Percentiles rank a stretch among this genome's conserved stretches.
Conservation (phyloP, 37 sponge, comb jelly and placozoan genomes). For the Diacarnus erythraeanus region DNA sequence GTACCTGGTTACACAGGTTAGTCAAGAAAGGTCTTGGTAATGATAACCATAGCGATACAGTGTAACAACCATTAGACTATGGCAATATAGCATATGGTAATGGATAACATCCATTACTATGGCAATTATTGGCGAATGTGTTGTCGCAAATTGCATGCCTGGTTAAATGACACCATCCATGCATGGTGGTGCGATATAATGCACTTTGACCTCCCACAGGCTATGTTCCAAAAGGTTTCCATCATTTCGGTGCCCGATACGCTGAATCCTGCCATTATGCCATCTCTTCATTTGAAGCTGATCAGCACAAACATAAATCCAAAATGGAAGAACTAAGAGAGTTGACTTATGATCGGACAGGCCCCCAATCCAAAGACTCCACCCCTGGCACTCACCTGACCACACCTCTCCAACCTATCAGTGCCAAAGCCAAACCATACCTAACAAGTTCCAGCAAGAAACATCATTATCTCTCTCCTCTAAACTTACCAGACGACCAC, state of each 20-base stretch:
- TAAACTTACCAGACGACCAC: constrained; percentile 70
- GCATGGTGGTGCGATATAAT: no score
- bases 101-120: no score
- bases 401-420: constrained; percentile 67
- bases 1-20: constrained; percentile 96
- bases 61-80: no score
- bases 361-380: constrained; percentile 13
- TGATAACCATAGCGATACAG: not conserved
- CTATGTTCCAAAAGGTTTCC: constrained; percentile 84
- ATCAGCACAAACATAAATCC: constrained; percentile 61
- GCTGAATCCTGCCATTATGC: constrained; percentile 89
- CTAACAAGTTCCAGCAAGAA: constrained; percentile 61
- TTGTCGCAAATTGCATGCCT: no score
- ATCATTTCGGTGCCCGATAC: constrained; percentile 89
- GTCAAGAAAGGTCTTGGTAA: not conserved
- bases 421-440: constrained; percentile 58
- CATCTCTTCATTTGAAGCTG: constrained; percentile 70
- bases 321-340: constrained; percentile 46
- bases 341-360: constrained; percentile 19
- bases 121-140: no score
- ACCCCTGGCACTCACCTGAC: constrained; percentile 38
- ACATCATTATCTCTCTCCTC: constrained; percentile 77
- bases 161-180: no score
- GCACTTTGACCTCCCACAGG: constrained; percentile 34
- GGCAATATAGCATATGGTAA: no score